Evolutionary conservation across 1,140 invertebrate species (phyloP).

Genomic region (Myzus persicae): DNA sequence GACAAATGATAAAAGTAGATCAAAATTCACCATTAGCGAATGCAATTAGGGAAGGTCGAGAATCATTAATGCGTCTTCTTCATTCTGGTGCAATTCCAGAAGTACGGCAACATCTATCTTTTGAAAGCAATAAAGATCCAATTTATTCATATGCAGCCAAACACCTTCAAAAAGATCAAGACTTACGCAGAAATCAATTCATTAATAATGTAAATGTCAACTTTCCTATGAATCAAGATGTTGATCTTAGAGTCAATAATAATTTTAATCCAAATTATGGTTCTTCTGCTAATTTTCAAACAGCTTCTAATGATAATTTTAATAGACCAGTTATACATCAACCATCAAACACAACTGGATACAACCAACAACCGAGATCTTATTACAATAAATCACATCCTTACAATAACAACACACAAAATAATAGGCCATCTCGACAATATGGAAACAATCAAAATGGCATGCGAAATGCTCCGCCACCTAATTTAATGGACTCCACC

Average conservation of each 20-base stretch:
- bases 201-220: constrained; percentile 36
- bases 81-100: constrained; percentile 58
- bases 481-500: constrained; percentile 51
- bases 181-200: constrained; percentile 54
- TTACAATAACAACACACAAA: constrained; percentile 48
- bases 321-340: constrained; percentile 51
- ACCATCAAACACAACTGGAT: constrained; percentile 2
- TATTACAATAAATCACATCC: constrained; percentile 55
- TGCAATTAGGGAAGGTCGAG: constrained; percentile 56
- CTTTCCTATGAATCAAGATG: constrained; percentile 33
- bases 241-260: constrained; percentile 48
- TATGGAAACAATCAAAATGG: constrained; percentile 51
- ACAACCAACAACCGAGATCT: constrained; percentile 34
- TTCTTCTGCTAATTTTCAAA: constrained; percentile 46
- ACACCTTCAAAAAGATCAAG: constrained; percentile 54
- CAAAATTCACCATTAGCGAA: constrained; percentile 46
- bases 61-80: constrained; percentile 54
- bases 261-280: constrained; percentile 50
- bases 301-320: constrained; percentile 45
- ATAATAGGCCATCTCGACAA: constrained; percentile 41
- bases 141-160: constrained; percentile 50
- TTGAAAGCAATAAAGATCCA: constrained; percentile 55
- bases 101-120: constrained; percentile 54
- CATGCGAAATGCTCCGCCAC: constrained; percentile 43
- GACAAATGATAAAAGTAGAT: constrained; percentile 57